phyloP scores from a whole-genome alignment of 2,888 invertebrate genomes.

The Pogonocherus hispidulus region DNA sequence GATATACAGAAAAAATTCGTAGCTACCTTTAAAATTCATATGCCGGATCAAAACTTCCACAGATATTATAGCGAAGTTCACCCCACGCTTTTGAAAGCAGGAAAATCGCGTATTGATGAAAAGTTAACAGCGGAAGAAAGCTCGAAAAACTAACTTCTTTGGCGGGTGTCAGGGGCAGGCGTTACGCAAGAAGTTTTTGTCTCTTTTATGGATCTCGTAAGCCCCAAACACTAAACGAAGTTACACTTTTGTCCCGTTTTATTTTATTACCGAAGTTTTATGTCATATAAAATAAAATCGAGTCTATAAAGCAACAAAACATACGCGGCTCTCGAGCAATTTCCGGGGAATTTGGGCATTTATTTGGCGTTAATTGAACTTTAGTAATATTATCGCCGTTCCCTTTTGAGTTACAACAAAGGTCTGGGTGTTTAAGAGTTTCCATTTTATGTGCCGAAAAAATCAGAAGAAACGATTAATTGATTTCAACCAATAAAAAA shows the following conservation, averaged over 20 bases:
- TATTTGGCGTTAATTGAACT: conserved; percentile 13
- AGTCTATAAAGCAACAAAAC: conserved; percentile 28
- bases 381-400: neutral
- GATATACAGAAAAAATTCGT: no score
- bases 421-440: neutral
- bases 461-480: no score
- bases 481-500: no score
- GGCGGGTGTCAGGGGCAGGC: conserved; percentile 47
- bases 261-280: conserved; percentile 54
- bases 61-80: neutral
- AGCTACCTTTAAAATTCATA: no score
- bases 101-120: conserved; percentile 42
- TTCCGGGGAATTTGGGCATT: neutral
- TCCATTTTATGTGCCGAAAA: neutral
- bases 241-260: conserved; percentile 50
- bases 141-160: conserved; percentile 53
- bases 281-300: conserved; percentile 32
- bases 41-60: neutral
- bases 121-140: conserved; percentile 49
- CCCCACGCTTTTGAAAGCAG: conserved; percentile 22
- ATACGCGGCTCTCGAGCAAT: conserved; percentile 14
- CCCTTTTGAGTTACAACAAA: neutral
- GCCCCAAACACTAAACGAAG: conserved; percentile 45
- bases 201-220: conserved; percentile 45
- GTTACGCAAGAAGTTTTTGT: conserved; percentile 51